Evolutionary conservation across 2,113 vertebrate genomes (phyloP), one percentile per base, ranked within the genome.

Genomic region (Lampris megalopsis): DNA sequence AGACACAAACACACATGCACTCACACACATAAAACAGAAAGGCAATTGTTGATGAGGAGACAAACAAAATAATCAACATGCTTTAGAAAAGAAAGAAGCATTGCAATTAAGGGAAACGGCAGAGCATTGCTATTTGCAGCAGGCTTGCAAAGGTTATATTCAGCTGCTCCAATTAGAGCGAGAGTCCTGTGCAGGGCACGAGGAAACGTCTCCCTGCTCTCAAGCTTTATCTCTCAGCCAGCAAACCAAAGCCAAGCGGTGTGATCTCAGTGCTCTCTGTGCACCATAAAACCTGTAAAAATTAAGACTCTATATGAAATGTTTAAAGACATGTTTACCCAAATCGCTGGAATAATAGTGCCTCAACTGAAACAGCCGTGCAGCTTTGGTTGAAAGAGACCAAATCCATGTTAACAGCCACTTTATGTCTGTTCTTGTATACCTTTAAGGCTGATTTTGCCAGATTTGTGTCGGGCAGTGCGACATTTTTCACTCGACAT

Each of bases 51-150:
- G 70, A 83, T 76, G 68, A 53, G 37, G 54, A 78, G 50, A 81
- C 87, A 75, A 89, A 88, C 79, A 89, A 76, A 81, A 87, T 85
- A 83, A 89, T 83, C 53, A 69, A 11, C 36, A 13, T 67, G 71
- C 60, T 83, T 79, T 49, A 67, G 36, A 77, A 52, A 37, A 1
- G 35, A 41, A 24, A 56, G 1, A 58, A 9, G 63, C 10, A 63
- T 42, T 70, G 11, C 64, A 73, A 67, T 87, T 86, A 80, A 73
- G 62, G 61, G 70, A 70, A 63, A 63, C 4, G 9, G 35, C 24
- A 52, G 45, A 66, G 24, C 63, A 45, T 54, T 71, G 57, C 57
- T 71, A 77, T 89, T 86, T 63, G 64, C 69, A 50, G 56, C 61
- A 68, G 49, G 35, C 69, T 53, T 53, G 59, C 61, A 79, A 77